A percentile compares a stretch with the other conserved stretches of the same genome.
phyloP scores from a whole-genome alignment of 2,797 vertebrate species.

The Tiaroga cobitis region DNA sequence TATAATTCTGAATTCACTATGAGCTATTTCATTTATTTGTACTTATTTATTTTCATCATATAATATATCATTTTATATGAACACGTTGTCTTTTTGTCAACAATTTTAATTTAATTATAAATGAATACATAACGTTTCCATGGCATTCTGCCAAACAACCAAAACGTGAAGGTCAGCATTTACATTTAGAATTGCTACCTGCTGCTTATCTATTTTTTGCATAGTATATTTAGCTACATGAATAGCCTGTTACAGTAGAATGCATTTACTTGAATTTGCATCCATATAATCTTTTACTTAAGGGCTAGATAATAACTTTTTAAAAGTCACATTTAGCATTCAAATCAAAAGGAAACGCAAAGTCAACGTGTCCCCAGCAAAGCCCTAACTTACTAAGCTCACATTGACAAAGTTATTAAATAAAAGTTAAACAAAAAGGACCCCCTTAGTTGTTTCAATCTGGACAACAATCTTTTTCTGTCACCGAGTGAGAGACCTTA shows the following conservation, averaged over 20 bases:
- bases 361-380: background rate
- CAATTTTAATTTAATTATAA: background rate
- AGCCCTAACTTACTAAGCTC: background rate
- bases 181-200: constrained; percentile 24
- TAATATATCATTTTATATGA: background rate
- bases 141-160: background rate
- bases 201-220: constrained; percentile 17
- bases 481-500: constrained; percentile 47
- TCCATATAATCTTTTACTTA: constrained; percentile 20
- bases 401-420: background rate
- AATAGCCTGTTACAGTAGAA: background rate
- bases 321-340: constrained; percentile 24
- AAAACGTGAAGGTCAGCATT: constrained; percentile 18
- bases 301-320: constrained; percentile 20
- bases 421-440: background rate
- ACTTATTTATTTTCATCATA: background rate
- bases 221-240: constrained; percentile 18
- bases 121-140: background rate
- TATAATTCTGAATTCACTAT: background rate
- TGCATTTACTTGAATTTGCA: constrained; percentile 22
- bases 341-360: constrained; percentile 28
- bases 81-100: background rate
- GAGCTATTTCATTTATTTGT: too few relatives aligned
- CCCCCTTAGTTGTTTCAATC: background rate
- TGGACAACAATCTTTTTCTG: background rate